Percentiles rank a stretch among this genome's conserved stretches.
phyloP scores from a whole-genome alignment of 2,888 invertebrate species.

The Branchipolynoe longqiensis region DNA sequence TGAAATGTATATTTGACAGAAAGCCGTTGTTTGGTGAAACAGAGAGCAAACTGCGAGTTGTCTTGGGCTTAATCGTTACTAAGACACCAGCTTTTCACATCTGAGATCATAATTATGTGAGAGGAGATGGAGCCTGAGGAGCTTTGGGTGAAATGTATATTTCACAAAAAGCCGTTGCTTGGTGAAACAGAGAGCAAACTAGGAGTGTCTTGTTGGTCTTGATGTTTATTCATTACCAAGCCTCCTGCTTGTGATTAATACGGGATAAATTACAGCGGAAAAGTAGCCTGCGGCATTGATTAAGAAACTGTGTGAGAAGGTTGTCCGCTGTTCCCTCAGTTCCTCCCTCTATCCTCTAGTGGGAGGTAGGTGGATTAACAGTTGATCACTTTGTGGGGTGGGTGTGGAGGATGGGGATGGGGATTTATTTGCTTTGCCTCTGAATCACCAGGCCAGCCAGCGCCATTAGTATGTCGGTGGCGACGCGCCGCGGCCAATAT shows the following conservation, averaged over 20 bases:
- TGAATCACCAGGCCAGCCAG: slow-evolving; percentile 29
- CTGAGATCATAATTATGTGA: too few species aligned
- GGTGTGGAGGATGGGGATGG: slow-evolving; percentile 7
- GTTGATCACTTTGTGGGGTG: slow-evolving; percentile 47
- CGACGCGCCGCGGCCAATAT: slow-evolving; percentile 44
- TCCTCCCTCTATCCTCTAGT: not conserved
- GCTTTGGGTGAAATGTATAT: too few species aligned
- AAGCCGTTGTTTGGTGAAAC: too few species aligned
- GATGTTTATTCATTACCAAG: slow-evolving; percentile 17
- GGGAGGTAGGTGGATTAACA: slow-evolving; percentile 2
- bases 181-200: too few species aligned
- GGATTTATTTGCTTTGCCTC: slow-evolving; percentile 47
- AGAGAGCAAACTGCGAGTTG: too few species aligned
- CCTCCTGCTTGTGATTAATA: slow-evolving; percentile 12
- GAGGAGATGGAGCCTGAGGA: too few species aligned
- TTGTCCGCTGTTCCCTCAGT: not conserved
- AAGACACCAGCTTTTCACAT: too few species aligned
- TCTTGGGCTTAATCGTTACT: too few species aligned
- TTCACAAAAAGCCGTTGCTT: too few species aligned
- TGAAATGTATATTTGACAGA: too few species aligned
- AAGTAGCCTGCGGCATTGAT: slow-evolving; percentile 13
- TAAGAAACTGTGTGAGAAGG: slow-evolving; percentile 1
- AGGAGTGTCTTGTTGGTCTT: too few species aligned
- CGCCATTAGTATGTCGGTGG: slow-evolving; percentile 52
- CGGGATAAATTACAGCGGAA: slow-evolving; percentile 9